Percentiles rank a stretch among this genome's conserved stretches.
Conservation (phyloP, 2,888 invertebrate genomes). For the Stenolophus ochropezus region DNA sequence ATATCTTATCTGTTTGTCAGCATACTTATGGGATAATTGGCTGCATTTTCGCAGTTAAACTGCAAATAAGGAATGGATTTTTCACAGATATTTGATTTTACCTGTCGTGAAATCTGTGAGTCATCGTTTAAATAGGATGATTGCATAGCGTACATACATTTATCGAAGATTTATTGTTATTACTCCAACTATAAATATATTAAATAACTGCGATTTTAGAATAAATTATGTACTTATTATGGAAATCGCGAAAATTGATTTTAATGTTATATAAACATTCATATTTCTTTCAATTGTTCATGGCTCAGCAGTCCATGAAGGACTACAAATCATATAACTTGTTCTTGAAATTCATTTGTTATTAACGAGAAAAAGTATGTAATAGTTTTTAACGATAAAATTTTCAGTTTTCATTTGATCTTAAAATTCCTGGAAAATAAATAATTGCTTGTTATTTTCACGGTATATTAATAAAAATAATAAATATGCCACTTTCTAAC, state of each 20-base stretch:
- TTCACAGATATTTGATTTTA: slow-evolving; percentile 18
- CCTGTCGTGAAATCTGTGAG: slow-evolving; percentile 20
- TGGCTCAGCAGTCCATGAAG: no score
- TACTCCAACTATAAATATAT: not conserved
- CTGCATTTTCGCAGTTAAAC: slow-evolving; percentile 1
- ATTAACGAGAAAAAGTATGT: no score
- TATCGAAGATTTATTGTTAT: not conserved
- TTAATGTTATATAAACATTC: not conserved
- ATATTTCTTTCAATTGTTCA: no score
- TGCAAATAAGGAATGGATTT: not conserved
- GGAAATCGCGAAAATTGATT: not conserved
- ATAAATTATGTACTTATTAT: not conserved
- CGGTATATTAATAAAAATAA: no score
- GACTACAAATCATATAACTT: no score
- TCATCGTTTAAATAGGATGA: slow-evolving; percentile 10
- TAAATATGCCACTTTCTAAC: no score
- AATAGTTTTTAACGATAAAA: no score
- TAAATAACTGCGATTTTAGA: not conserved
- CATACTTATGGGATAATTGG: slow-evolving; percentile 26
- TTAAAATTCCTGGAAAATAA: no score
- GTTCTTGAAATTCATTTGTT: no score
- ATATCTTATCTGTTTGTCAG: slow-evolving; percentile 3
- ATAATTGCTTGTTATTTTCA: no score
- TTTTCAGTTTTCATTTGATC: no score
- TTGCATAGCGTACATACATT: not conserved